phyloP scores from a whole-genome alignment of 2,797 vertebrate species.

The Pteronotus mesoamericanus region DNA sequence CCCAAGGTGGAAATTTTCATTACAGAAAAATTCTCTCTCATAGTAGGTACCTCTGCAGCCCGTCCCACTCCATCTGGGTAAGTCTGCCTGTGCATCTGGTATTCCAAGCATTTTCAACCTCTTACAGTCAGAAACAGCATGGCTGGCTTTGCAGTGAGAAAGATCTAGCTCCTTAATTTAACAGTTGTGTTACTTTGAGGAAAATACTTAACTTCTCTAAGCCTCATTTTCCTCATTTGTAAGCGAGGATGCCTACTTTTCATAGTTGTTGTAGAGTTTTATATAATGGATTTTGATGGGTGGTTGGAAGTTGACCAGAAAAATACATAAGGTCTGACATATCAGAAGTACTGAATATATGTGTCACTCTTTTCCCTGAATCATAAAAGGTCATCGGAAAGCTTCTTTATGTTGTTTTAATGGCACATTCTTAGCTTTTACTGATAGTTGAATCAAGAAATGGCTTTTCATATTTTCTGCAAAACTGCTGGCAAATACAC shows the following conservation, averaged over 20 bases:
- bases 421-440: not conserved
- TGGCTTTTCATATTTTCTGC: conserved; percentile 37
- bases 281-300: too few species aligned
- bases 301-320: too few species aligned
- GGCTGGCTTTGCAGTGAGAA: not conserved
- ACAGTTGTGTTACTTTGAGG: not conserved
- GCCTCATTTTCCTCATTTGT: not conserved
- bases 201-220: not conserved
- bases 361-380: not conserved
- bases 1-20: not conserved
- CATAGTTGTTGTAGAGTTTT: not conserved
- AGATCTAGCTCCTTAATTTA: not conserved
- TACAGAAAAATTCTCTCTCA: not conserved
- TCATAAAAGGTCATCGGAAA: conserved; percentile 24
- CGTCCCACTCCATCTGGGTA: not conserved
- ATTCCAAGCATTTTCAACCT: conserved; percentile 14
- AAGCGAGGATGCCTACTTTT: conserved; percentile 12
- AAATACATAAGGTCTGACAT: not conserved
- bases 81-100: not conserved
- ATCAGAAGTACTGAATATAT: not conserved
- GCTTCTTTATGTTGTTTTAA: conserved; percentile 22
- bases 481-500: not conserved
- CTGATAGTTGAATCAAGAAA: not conserved
- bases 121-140: not conserved
- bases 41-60: not conserved